Conservation (phyloP, 1,140 invertebrate genomes). For the Ectropis grisescens region DNA sequence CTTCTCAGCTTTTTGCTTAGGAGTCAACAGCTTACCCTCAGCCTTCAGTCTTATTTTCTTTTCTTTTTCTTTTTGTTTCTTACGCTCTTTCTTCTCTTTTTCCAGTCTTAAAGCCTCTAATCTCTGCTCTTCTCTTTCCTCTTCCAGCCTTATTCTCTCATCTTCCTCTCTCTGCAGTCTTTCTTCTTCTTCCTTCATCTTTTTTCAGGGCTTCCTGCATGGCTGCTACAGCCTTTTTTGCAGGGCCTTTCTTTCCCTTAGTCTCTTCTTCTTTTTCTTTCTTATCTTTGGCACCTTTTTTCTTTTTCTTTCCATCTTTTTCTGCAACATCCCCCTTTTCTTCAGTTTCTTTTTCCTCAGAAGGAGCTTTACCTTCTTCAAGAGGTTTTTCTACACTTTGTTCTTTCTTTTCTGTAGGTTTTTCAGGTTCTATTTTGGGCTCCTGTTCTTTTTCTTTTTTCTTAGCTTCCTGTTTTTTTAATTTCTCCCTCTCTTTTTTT, state of each 20-base stretch:
- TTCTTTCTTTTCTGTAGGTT: conserved; percentile 23
- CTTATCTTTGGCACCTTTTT: conserved; percentile 58
- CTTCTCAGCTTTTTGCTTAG: conserved; percentile 92
- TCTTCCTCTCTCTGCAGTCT: conserved; percentile 82
- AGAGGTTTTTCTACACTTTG: conserved; percentile 10
- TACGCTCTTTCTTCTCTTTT: conserved; percentile 89
- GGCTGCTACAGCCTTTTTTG: conserved; percentile 84
- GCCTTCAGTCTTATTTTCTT: conserved; percentile 92
- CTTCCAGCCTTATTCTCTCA: conserved; percentile 80
- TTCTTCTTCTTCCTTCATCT: conserved; percentile 93
- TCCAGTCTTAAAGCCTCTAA: conserved; percentile 84
- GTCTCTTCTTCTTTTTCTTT: conserved; percentile 58
- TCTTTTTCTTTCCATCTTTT: conserved; percentile 73
- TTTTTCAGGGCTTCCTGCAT: conserved; percentile 92
- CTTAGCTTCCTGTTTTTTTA: conserved; percentile 78
- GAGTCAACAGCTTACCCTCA: conserved; percentile 93
- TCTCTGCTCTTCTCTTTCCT: conserved; percentile 80
- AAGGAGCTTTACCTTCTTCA: conserved; percentile 33
- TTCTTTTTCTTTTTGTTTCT: conserved; percentile 96
- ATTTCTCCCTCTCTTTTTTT: conserved; percentile 87
- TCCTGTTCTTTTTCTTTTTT: conserved; percentile 68
- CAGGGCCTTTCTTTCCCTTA: conserved; percentile 75
- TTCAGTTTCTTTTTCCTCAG: conserved; percentile 46
- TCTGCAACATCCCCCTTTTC: conserved; percentile 36
- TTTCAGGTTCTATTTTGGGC: conserved; percentile 44